phyloP scores from a whole-genome alignment of 2,888 invertebrate species.

The Leptopterna dolabrata region DNA sequence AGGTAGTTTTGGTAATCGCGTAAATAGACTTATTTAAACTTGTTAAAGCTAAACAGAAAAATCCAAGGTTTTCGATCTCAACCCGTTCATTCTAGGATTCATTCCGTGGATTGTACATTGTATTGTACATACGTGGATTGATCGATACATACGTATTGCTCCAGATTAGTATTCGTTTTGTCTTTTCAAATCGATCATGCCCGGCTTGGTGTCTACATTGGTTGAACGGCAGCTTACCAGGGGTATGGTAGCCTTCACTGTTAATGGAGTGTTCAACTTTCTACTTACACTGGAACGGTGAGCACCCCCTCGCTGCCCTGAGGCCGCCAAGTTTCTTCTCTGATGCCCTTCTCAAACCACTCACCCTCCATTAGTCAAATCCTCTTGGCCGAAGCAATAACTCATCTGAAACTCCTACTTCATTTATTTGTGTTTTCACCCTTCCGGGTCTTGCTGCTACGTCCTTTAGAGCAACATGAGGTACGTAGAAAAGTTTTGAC shows the following conservation, averaged over 20 bases:
- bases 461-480: neutral
- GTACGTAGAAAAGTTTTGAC: neutral
- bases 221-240: neutral
- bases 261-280: conserved; percentile 40
- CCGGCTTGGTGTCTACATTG: neutral
- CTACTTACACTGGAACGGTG: conserved; percentile 27
- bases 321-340: neutral
- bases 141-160: too few relatives aligned
- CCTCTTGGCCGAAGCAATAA: neutral
- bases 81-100: too few relatives aligned
- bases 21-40: too few relatives aligned
- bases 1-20: too few relatives aligned
- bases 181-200: too few relatives aligned
- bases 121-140: too few relatives aligned
- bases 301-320: conserved; percentile 1
- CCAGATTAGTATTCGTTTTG: too few relatives aligned
- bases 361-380: conserved; percentile 11
- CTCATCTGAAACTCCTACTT: conserved; percentile 8
- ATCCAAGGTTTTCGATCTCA: too few relatives aligned
- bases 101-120: too few relatives aligned
- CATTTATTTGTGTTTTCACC: neutral
- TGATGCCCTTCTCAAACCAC: neutral
- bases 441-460: neutral
- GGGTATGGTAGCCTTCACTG: conserved; percentile 7
- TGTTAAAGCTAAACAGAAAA: too few relatives aligned